Percentiles rank a stretch among this genome's conserved stretches.
Evolutionary conservation across 2,888 invertebrate genomes (phyloP).

Genomic region (Euproctis similis): DNA sequence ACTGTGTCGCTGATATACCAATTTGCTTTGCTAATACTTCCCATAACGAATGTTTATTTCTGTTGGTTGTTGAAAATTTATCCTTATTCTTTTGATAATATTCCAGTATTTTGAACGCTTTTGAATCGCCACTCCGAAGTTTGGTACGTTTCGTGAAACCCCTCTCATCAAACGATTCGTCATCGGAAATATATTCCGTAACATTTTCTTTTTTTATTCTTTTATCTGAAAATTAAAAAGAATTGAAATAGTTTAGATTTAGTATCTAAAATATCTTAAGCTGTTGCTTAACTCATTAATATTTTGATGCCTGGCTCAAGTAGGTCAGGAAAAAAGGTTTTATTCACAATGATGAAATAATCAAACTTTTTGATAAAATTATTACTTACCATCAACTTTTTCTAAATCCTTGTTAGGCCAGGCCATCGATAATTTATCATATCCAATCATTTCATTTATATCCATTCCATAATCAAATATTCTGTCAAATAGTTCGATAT

Average conservation of each 20-base stretch:
- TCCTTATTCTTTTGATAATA: slow-evolving; percentile 59
- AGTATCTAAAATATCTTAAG: too few species aligned
- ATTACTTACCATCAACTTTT: slow-evolving; percentile 45
- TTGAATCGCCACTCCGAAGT: slow-evolving; percentile 36
- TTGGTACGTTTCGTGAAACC: slow-evolving; percentile 38
- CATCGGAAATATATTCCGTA: slow-evolving; percentile 29
- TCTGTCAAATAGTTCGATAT: slow-evolving; percentile 61
- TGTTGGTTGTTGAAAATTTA: slow-evolving; percentile 41
- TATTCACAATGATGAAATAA: too few species aligned
- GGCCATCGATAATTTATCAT: slow-evolving; percentile 28
- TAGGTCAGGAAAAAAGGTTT: too few species aligned
- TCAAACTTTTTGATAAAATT: not conserved
- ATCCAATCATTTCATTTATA: slow-evolving; percentile 40
- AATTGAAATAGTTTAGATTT: too few species aligned
- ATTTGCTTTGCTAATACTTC: slow-evolving; percentile 44
- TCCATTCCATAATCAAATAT: slow-evolving; percentile 69
- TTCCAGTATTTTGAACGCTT: slow-evolving; percentile 57
- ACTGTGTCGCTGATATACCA: slow-evolving; percentile 46
- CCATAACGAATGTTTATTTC: slow-evolving; percentile 50
- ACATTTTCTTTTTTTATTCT: slow-evolving; percentile 36
- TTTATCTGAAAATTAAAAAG: slow-evolving; percentile 33
- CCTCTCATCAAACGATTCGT: slow-evolving; percentile 33
- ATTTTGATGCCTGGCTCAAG: too few species aligned
- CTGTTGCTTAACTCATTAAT: too few species aligned
- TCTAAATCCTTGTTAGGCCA: slow-evolving; percentile 19